Base-by-base conservation (phyloP, 2,888 invertebrate genomes). In the Ophioninae sp. region DNA sequence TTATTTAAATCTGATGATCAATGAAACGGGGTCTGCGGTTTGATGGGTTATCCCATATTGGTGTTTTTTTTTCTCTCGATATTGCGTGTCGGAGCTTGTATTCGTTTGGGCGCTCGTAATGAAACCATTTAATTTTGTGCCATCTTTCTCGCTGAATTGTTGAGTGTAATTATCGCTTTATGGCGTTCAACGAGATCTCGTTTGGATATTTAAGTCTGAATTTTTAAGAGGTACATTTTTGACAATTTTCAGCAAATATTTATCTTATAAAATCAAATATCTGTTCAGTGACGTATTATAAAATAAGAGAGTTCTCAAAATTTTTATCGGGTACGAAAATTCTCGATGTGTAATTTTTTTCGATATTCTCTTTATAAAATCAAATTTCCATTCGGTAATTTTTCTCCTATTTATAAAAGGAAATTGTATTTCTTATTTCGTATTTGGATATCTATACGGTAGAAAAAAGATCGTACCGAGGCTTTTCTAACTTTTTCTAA, bases 101-200 rank as follows among this genome's bases (percentile, higher is more conserved):
- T 13, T 50, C 67, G 50, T 67, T 77, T 72, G 67, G 61, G 73
- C 56, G 77, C 37, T 64, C 50, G 30, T 50, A 68, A 77, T 81
- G 72, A 77, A 77, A 73, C 73, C 76, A 77, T 50, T 81, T 73
- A 68, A 73, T 37, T 17, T 37, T 37, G 37, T 17, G 50, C 13
- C 50, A 50, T 17, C 50, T 50, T 50, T 5, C 13, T 17, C 50
- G 64, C n/a, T 30, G 0, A 64, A 59, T 21, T 20, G 0, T 17
- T 2, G 0, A 13, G 6, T 17, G 6, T 50, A 17, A 50, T 6
- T 50, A 50, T 50, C 17, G 50, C 6, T 17, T 13, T 50, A 5
- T 13, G 17, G 17, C 17, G 10, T 50, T 50, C 6, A 17, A 6
- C 5, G 17, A 50, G 17, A 17, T 13, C 17, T 17, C 17, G 17